Evolutionary conservation across 2,113 vertebrate genomes (phyloP).

Genomic region (Myiozetetes cayanensis): DNA sequence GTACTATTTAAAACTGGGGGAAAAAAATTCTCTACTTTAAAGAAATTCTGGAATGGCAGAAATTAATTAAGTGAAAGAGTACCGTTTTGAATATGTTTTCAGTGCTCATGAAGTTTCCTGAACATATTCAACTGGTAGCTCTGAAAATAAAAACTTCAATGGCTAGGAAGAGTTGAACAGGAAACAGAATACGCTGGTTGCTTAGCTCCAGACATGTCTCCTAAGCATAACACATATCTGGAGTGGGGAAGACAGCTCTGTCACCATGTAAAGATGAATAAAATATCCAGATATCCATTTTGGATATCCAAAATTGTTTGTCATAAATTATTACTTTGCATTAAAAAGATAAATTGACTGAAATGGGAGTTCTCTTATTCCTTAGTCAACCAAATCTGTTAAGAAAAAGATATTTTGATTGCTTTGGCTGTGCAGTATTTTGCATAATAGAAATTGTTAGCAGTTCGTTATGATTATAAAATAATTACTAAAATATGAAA

Average conservation of each 20-base stretch:
- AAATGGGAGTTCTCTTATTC: neutral
- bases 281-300: neutral
- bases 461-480: neutral
- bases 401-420: neutral
- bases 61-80: neutral
- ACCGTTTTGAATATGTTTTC: neutral
- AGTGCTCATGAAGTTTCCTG: neutral
- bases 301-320: neutral
- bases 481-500: neutral
- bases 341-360: neutral
- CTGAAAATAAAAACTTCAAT: neutral
- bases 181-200: neutral
- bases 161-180: neutral
- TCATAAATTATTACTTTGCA: neutral
- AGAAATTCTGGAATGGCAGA: neutral
- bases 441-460: neutral
- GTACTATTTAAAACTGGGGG: neutral
- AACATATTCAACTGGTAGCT: neutral
- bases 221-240: neutral
- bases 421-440: neutral
- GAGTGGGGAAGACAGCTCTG: neutral
- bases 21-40: neutral
- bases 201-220: neutral
- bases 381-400: neutral
- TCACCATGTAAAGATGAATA: neutral